phyloP scores from a whole-genome alignment of 2,113 vertebrate genomes.

The Mellivora capensis region DNA sequence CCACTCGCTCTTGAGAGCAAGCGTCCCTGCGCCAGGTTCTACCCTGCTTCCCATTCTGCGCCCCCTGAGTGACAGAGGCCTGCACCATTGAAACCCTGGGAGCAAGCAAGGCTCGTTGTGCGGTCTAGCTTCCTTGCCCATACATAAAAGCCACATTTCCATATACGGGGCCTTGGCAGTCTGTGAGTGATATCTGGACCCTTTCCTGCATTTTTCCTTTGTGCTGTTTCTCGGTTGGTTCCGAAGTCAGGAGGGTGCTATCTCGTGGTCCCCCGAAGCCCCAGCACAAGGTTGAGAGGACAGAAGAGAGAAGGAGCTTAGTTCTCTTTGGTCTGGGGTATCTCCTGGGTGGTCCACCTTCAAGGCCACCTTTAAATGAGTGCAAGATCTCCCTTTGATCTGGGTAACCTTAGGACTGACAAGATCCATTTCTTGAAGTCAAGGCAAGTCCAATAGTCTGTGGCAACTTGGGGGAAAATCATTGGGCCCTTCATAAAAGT shows the following conservation, averaged over 20 bases:
- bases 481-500: neutral
- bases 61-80: neutral
- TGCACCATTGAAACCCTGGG: accelerated
- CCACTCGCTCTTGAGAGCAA: neutral
- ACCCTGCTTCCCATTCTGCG: neutral
- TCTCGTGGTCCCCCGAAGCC: neutral
- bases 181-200: neutral
- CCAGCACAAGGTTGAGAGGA: neutral
- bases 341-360: neutral
- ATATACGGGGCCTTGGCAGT: neutral
- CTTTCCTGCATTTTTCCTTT: neutral
- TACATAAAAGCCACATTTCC: neutral
- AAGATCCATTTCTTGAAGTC: neutral
- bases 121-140: neutral
- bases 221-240: neutral
- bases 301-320: neutral
- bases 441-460: neutral
- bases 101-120: neutral
- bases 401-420: neutral
- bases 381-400: neutral
- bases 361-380: neutral
- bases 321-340: neutral
- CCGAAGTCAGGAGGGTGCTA: neutral
- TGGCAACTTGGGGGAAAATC: neutral
- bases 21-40: neutral